Evolutionary conservation across 2,797 vertebrate genomes (phyloP).

Genomic region (Enteromius paludinosus): DNA sequence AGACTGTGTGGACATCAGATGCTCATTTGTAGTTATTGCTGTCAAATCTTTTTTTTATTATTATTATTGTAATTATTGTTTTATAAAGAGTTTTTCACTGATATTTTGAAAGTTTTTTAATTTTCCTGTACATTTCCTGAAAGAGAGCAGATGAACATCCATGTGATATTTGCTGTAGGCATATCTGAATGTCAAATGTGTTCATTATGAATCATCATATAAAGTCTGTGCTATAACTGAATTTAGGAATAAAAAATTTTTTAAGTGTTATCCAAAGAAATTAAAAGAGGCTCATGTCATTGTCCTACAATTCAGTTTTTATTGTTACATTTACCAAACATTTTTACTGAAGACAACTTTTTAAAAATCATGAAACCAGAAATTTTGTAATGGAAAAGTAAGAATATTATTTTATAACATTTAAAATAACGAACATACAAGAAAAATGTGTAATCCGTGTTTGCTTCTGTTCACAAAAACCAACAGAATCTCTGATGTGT

Average conservation of each 20-base stretch:
- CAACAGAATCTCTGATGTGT: background rate
- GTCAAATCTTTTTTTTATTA: background rate
- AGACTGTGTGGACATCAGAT: background rate
- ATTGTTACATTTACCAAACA: background rate
- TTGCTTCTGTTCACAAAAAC: background rate
- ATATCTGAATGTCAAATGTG: background rate
- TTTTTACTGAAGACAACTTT: background rate
- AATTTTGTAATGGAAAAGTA: background rate
- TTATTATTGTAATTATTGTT: slow-evolving; percentile 2
- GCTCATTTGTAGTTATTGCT: background rate
- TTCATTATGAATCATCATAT: slow-evolving; percentile 4
- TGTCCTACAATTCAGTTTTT: background rate
- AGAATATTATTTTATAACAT: background rate
- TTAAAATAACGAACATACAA: background rate
- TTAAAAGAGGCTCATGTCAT: background rate
- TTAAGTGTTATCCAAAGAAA: slow-evolving; percentile 16
- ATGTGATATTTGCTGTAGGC: slow-evolving; percentile 2
- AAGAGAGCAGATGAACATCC: slow-evolving; percentile 4
- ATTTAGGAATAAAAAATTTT: slow-evolving; percentile 7
- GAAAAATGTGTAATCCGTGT: background rate
- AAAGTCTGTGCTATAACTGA: background rate
- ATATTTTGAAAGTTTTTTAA: background rate
- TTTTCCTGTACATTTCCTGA: background rate
- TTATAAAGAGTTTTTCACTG: slow-evolving; percentile 34
- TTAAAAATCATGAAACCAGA: background rate